These are phyloP conservation scores for Hypsibius dujardini DNA, from an alignment of 1,140 invertebrate species.

Conservation along the genomic window DNA sequence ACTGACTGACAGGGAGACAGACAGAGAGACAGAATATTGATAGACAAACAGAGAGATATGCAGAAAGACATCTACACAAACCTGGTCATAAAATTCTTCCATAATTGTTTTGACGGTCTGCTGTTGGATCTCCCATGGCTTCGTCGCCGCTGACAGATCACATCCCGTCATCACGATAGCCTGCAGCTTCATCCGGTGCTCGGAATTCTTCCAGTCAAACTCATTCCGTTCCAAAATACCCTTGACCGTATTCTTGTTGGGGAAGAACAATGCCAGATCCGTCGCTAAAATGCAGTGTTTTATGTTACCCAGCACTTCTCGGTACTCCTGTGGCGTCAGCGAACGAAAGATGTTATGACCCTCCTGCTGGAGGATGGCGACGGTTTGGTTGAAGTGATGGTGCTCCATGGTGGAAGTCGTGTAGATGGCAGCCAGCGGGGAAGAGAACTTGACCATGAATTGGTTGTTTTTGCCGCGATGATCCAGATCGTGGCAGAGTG, in stretches of 20 bases:
- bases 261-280: conserved; percentile 59
- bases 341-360: conserved; percentile 60
- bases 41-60: no score
- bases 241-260: conserved; percentile 47
- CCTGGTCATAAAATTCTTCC: conserved; percentile 67
- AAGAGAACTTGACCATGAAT: conserved; percentile 76
- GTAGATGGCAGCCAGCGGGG: conserved; percentile 59
- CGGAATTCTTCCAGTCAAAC: conserved; percentile 44
- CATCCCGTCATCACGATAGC: conserved; percentile 61
- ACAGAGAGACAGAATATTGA: no score
- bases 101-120: conserved; percentile 63
- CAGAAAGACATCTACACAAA: conserved; percentile 25
- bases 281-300: conserved; percentile 66
- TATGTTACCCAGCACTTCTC: conserved; percentile 50
- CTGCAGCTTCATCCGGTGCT: conserved; percentile 47
- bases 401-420: conserved; percentile 65
- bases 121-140: conserved; percentile 63
- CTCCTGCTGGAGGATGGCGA: conserved; percentile 61
- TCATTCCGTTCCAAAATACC: conserved; percentile 39
- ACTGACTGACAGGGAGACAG: no score
- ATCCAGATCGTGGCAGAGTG: conserved; percentile 88
- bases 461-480: conserved; percentile 88
- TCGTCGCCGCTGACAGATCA: conserved; percentile 60
- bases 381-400: conserved; percentile 70
- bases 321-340: conserved; percentile 53